Base-by-base conservation (phyloP, 2,797 vertebrate genomes). In the Trematomus bernacchii region DNA sequence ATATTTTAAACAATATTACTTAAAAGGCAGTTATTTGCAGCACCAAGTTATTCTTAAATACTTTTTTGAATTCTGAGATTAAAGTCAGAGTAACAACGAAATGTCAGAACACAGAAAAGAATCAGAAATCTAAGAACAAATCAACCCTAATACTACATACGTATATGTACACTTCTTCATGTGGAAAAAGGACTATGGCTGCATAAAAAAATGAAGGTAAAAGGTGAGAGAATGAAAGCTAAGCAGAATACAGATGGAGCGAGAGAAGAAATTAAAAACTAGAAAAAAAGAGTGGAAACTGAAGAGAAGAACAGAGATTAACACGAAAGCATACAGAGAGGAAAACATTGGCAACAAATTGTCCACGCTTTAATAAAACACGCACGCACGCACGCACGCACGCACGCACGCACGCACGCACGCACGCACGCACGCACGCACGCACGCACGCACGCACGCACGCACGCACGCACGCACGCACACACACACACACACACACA, bases 401-500 rank as follows among this genome's bases (percentile, higher is more conserved):
- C 62, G 11, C 46, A 64, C 14, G 21, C 10, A 58, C 11, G 3
- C 66, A 33, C 15, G 11, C 4, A 46, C 48, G 70, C 52, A 75
- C 66, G 82, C 11, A 43, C 21, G 54, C 52, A 54, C 52, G 54
- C 52, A 54, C 52, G 30, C 23, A 53, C 58, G 60, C 19, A 60
- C 58, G 43, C 0, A 23, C 58, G 30, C 10, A 53, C 14, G 67
- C 18, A 63, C 6, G 46, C n/a, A 18, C 27, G 42, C 61, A 79
- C 21, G 43, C 14, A 69, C 30, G 14, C 12, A 55, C 62, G 11
- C 46, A 64, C 14, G 21, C 10, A 58, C 11, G 3, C 66, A 33
- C 15, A 11, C 4, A 46, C 48, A 70, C 52, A 75, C 66, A 82
- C 11, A 43, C 21, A 54, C 52, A 54, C 52, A 54, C 52, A 54